A percentile compares a stretch with the other conserved stretches of the same genome.
Evolutionary conservation across 2,113 vertebrate species (phyloP).

Genomic region (Erpornis zantholeuca): DNA sequence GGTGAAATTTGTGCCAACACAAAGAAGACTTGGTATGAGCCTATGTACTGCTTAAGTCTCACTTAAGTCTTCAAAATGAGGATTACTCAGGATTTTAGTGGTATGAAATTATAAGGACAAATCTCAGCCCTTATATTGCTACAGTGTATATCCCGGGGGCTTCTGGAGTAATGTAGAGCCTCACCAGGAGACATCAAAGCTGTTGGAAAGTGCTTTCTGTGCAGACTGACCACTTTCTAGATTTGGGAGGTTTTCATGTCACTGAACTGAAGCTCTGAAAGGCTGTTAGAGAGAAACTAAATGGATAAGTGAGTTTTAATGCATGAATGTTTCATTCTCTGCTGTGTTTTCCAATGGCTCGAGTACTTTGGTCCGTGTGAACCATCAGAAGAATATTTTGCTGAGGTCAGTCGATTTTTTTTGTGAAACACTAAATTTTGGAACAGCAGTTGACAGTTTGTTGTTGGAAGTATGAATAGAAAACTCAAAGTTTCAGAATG

Average conservation of each 20-base stretch:
- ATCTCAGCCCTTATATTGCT: neutral
- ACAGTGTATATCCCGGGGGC: neutral
- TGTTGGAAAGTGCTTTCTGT: neutral
- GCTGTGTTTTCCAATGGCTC: neutral
- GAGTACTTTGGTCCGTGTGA: neutral
- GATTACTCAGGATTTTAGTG: neutral
- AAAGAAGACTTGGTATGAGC: conserved; percentile 53
- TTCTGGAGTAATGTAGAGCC: neutral
- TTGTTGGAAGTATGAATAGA: neutral
- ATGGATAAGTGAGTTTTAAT: neutral
- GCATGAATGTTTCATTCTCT: neutral
- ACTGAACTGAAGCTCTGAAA: neutral
- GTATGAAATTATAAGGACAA: neutral
- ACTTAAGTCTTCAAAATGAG: conserved; percentile 38
- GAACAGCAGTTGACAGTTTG: neutral
- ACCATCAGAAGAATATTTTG: neutral
- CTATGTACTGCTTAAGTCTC: conserved; percentile 29
- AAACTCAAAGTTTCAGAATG: neutral
- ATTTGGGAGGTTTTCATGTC: neutral
- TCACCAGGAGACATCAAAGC: neutral
- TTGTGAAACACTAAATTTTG: neutral
- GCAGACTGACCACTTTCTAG: neutral
- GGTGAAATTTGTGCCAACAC: conserved; percentile 58
- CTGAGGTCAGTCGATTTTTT: neutral
- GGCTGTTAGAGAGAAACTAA: neutral